These are phyloP conservation scores for Prionailurus bengalensis DNA, from an alignment of 2,113 vertebrate genomes.

Conservation along the genomic window DNA sequence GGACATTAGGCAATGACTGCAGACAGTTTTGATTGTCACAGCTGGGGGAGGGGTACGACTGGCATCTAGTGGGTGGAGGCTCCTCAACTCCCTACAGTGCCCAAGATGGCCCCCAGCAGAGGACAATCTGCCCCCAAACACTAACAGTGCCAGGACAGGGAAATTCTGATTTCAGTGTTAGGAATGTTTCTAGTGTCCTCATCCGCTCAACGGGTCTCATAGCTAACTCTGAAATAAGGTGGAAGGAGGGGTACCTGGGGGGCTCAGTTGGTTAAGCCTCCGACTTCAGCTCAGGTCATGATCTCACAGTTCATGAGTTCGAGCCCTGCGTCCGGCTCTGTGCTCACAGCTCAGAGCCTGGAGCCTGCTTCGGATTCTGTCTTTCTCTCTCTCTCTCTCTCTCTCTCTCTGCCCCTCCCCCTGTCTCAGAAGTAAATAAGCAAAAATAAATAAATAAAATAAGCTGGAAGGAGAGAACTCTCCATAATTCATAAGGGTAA, in stretches of 20 bases:
- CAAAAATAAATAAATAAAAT: background rate
- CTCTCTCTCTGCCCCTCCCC: background rate
- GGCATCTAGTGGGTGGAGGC: background rate
- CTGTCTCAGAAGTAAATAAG: background rate
- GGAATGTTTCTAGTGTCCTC: background rate
- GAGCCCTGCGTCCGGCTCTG: background rate
- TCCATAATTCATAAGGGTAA: too few species aligned
- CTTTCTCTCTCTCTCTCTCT: background rate
- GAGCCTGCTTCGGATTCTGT: background rate
- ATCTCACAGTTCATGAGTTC: background rate
- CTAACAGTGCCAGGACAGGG: fast-evolving
- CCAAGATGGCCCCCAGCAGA: too few species aligned
- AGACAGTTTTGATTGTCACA: background rate
- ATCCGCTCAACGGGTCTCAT: background rate
- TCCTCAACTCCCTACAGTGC: background rate
- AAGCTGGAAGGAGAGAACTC: background rate
- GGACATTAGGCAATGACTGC: background rate
- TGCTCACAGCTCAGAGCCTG: background rate
- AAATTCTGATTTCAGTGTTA: background rate
- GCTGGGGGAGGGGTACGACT: background rate
- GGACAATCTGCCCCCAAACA: too few species aligned
- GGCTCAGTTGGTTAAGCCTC: background rate
- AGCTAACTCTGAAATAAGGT: background rate
- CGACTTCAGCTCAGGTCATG: background rate
- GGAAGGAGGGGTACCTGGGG: background rate